Evolutionary conservation across 2,888 invertebrate species (phyloP).

Genomic region (Chrysolina americana): DNA sequence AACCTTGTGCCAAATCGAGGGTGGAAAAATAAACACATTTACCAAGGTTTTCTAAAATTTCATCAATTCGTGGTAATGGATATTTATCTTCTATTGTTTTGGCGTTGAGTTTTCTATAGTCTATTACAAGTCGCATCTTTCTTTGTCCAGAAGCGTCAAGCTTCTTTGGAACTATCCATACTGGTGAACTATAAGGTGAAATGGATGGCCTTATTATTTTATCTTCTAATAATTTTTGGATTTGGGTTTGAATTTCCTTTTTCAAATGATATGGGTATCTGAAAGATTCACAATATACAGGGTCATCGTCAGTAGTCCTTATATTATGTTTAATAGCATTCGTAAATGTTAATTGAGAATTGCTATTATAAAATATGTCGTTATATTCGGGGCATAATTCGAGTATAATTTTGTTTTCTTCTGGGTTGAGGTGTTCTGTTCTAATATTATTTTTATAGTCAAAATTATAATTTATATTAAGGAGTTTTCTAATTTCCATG

Average conservation of each 20-base stretch:
- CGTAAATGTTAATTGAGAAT: no score
- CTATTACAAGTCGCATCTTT: slow-evolving; percentile 25
- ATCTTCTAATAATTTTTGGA: slow-evolving; percentile 29
- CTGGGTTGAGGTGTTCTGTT: no score
- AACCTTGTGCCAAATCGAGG: neutral
- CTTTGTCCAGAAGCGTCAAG: slow-evolving; percentile 35
- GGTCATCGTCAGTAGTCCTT: no score
- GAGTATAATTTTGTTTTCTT: no score
- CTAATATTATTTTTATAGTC: no score
- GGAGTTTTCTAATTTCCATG: no score
- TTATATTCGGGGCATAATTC: no score
- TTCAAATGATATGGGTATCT: no score
- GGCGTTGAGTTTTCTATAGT: neutral
- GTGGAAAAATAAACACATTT: slow-evolving; percentile 28
- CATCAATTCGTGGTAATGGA: neutral
- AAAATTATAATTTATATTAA: no score
- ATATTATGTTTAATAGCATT: no score
- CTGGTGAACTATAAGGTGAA: slow-evolving; percentile 35
- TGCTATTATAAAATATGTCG: no score
- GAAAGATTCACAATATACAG: neutral
- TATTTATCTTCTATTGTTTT: no score
- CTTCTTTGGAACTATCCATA: slow-evolving; percentile 43
- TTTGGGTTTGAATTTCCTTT: slow-evolving; percentile 17
- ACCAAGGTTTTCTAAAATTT: neutral
- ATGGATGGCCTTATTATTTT: slow-evolving; percentile 32